These are phyloP conservation scores for Macrobrachium nipponense DNA, from an alignment of 1,140 invertebrate species.

Conservation along the genomic window DNA sequence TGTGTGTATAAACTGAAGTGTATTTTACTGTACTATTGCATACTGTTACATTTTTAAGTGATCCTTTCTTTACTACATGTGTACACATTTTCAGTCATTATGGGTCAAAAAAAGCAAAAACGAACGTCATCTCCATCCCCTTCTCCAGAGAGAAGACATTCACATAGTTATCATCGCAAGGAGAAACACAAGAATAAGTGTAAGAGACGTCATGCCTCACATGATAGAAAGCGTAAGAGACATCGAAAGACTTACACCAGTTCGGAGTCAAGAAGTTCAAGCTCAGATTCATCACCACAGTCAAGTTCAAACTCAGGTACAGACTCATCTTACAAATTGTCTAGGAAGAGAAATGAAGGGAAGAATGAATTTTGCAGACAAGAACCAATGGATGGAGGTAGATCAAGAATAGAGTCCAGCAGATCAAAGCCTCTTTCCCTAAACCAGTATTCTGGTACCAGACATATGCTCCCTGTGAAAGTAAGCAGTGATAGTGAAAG, in stretches of 20 bases:
- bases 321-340: too few species aligned
- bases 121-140: neutral
- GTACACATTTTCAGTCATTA: neutral
- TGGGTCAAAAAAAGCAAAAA: conserved; percentile 23
- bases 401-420: too few species aligned
- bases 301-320: neutral
- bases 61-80: neutral
- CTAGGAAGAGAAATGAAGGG: too few species aligned
- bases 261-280: neutral
- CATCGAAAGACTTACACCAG: neutral
- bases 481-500: too few species aligned
- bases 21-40: too few species aligned
- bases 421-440: too few species aligned
- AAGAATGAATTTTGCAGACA: too few species aligned
- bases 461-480: too few species aligned
- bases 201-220: neutral
- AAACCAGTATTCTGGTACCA: too few species aligned
- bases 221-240: conserved; percentile 20
- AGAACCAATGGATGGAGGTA: too few species aligned
- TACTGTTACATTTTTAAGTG: neutral
- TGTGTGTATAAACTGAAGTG: too few species aligned
- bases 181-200: conserved; percentile 32
- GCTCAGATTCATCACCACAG: neutral
- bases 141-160: too few species aligned
- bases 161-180: conserved; percentile 12